Evolutionary conservation across 2,888 invertebrate species (phyloP).

Genomic region (Dasysyrphus tricinctus): DNA sequence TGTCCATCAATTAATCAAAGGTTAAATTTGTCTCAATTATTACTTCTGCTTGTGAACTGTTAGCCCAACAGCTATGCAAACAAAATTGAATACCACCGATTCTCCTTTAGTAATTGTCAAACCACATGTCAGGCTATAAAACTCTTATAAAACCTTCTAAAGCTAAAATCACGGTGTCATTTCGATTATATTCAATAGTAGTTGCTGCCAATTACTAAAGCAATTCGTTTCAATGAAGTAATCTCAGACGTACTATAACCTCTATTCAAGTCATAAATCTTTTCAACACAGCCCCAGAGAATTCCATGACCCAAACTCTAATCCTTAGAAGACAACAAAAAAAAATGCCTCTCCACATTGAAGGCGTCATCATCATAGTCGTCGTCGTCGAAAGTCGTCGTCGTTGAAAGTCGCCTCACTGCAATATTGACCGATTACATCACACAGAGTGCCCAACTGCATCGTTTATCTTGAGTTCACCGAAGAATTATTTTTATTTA

Average conservation of each 20-base stretch:
- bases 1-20: too few species aligned
- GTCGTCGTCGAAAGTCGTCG: not conserved
- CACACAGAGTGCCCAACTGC: slow-evolving; percentile 56
- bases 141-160: not conserved
- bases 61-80: too few species aligned
- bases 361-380: slow-evolving; percentile 34
- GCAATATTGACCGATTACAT: slow-evolving; percentile 73
- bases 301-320: slow-evolving; percentile 66
- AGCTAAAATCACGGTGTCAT: not conserved
- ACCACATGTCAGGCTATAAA: not conserved
- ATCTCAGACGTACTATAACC: slow-evolving; percentile 63
- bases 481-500: slow-evolving; percentile 65
- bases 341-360: slow-evolving; percentile 16
- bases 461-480: slow-evolving; percentile 63
- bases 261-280: slow-evolving; percentile 58
- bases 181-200: not conserved
- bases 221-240: slow-evolving; percentile 68
- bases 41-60: too few species aligned
- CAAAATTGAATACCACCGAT: not conserved
- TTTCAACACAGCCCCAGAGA: slow-evolving; percentile 64
- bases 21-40: too few species aligned
- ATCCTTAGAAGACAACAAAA: not conserved
- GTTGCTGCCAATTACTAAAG: slow-evolving; percentile 52
- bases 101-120: not conserved
- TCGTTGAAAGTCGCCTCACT: not conserved